These are phyloP conservation scores for Sitodiplosis mosellana DNA, from an alignment of 1,140 invertebrate genomes.

Conservation along the genomic window DNA sequence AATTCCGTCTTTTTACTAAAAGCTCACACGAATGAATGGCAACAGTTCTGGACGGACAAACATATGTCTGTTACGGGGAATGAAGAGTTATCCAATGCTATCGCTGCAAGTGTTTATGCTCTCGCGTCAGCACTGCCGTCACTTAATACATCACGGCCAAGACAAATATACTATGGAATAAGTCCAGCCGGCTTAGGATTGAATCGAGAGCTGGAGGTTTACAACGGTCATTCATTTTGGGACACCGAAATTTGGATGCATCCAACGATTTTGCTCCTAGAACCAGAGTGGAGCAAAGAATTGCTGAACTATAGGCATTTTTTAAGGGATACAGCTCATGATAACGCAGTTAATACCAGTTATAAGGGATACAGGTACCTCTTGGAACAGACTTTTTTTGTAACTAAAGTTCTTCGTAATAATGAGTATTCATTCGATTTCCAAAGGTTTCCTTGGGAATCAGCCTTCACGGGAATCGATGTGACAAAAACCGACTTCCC, in stretches of 20 bases:
- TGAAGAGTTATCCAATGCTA: neutral
- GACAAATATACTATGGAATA: conserved; percentile 29
- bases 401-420: no score
- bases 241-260: conserved; percentile 25
- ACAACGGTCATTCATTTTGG: conserved; percentile 22
- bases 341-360: conserved; percentile 14
- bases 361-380: conserved; percentile 15
- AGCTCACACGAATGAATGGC: neutral
- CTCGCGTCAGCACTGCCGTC: neutral
- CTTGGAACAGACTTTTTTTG: no score
- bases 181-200: conserved; percentile 34
- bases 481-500: conserved; percentile 35
- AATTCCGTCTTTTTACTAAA: neutral
- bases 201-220: conserved; percentile 23
- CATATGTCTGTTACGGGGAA: neutral
- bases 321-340: conserved; percentile 12
- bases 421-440: no score
- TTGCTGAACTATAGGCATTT: conserved; percentile 14
- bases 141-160: neutral
- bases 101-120: neutral
- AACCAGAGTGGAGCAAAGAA: conserved; percentile 11
- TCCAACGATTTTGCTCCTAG: conserved; percentile 14
- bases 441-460: conserved; percentile 31
- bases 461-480: conserved; percentile 33
- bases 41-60: neutral